Percentiles rank a stretch among this genome's conserved stretches.
These are phyloP conservation scores for Drosophila mulleri DNA, from an alignment of 2,888 invertebrate species.

Conservation along the genomic window DNA sequence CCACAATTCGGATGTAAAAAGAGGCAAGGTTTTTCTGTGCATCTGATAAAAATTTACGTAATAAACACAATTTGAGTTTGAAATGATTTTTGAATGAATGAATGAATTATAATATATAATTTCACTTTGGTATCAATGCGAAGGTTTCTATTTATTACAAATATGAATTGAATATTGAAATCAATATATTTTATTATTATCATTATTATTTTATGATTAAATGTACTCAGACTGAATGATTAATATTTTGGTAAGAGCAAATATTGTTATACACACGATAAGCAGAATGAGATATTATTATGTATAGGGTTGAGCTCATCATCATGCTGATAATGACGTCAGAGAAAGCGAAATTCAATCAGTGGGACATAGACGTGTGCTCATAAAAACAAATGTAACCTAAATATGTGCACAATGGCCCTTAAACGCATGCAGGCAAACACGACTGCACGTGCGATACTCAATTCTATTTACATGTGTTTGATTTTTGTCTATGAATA, in stretches of 20 bases:
- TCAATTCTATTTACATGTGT: conserved; percentile 65
- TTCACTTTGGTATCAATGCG: too few relatives aligned
- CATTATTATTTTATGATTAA: not conserved
- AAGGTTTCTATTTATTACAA: too few relatives aligned
- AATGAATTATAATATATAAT: too few relatives aligned
- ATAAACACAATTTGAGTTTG: not conserved
- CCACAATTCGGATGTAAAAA: not conserved
- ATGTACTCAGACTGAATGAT: too few relatives aligned
- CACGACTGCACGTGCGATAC: conserved; percentile 50
- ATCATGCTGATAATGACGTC: conserved; percentile 1
- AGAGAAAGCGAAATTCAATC: not conserved
- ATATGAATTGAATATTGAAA: not conserved
- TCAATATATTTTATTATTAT: not conserved
- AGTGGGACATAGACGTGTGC: not conserved
- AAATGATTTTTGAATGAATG: not conserved
- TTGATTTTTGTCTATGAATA: conserved; percentile 56
- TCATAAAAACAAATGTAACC: not conserved
- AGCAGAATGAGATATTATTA: not conserved
- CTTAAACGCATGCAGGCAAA: not conserved
- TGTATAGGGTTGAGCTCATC: not conserved
- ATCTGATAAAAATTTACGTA: not conserved
- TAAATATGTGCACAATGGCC: not conserved
- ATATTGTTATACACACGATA: not conserved
- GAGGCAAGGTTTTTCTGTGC: not conserved
- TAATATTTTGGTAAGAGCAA: not conserved